These are phyloP conservation scores for Drosophila jambulina DNA, from an alignment of 1,140 invertebrate species.

Conservation along the genomic window DNA sequence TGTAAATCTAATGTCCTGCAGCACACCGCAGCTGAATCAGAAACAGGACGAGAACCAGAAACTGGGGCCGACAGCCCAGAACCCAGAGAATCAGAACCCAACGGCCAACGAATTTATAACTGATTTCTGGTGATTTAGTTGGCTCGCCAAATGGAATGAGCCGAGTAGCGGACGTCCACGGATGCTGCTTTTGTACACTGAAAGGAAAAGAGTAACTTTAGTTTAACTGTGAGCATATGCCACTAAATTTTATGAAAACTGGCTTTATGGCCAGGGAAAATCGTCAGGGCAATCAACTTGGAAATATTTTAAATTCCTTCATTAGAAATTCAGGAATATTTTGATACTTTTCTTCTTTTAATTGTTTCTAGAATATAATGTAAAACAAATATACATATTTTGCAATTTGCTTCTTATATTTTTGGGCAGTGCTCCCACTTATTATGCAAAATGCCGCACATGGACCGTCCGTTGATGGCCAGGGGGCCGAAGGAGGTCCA, in stretches of 20 bases:
- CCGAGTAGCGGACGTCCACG: slow-evolving; percentile 39
- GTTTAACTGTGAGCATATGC: neutral
- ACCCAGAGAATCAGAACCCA: slow-evolving; percentile 13
- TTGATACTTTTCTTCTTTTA: neutral
- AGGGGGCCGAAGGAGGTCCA: slow-evolving; percentile 17
- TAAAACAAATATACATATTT: neutral
- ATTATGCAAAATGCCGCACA: slow-evolving; percentile 74
- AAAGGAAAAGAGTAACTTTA: neutral
- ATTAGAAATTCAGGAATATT: no score
- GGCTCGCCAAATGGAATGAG: slow-evolving; percentile 70
- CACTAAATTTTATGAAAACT: neutral
- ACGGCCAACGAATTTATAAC: slow-evolving; percentile 75
- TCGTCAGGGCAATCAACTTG: no score
- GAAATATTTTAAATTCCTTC: no score
- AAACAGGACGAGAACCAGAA: slow-evolving; percentile 15
- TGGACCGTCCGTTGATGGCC: slow-evolving; percentile 38
- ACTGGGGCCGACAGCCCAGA: slow-evolving; percentile 5
- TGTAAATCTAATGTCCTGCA: slow-evolving; percentile 75
- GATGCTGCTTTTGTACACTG: slow-evolving; percentile 10
- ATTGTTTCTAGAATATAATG: neutral
- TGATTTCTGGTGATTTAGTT: slow-evolving; percentile 82
- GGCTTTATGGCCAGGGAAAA: no score
- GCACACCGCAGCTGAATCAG: slow-evolving; percentile 32
- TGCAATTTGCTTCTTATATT: neutral
- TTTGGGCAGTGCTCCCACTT: slow-evolving; percentile 47